A percentile compares a stretch with the other conserved stretches of the same genome.
phyloP scores from a whole-genome alignment of 2,797 vertebrate genomes.

The Scarus forsteni region DNA sequence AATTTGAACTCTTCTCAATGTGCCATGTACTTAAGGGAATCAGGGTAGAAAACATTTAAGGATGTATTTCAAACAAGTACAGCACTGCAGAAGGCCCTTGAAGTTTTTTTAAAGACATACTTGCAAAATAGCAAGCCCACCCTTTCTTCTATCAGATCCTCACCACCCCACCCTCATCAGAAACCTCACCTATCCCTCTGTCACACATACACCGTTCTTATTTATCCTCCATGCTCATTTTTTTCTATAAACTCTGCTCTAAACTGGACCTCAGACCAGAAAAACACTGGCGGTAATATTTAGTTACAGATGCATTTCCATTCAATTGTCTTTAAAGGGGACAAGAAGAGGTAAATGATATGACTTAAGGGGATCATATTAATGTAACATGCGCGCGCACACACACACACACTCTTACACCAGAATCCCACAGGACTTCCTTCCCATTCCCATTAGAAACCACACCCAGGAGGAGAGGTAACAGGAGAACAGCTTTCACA shows the following conservation, averaged over 20 bases:
- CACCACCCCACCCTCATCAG: constrained; percentile 18
- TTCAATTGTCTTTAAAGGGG: constrained; percentile 83
- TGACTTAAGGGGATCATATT: constrained; percentile 84
- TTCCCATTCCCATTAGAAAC: constrained; percentile 82
- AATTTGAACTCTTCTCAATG: too few species aligned
- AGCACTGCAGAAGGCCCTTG: neutral
- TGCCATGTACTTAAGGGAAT: too few species aligned
- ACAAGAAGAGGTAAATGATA: constrained; percentile 82
- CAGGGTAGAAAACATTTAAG: too few species aligned
- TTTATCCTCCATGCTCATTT: constrained; percentile 26
- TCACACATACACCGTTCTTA: constrained; percentile 29
- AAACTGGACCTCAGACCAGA: constrained; percentile 72
- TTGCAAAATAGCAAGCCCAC: neutral
- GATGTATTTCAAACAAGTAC: too few species aligned
- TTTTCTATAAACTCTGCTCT: constrained; percentile 35
- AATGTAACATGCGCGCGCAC: constrained; percentile 68
- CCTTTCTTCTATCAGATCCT: constrained; percentile 33
- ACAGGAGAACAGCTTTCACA: constrained; percentile 83
- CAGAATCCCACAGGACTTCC: constrained; percentile 84
- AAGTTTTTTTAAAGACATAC: constrained; percentile 5
- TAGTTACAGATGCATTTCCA: constrained; percentile 84
- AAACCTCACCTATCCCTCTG: constrained; percentile 5
- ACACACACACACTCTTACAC: constrained; percentile 26
- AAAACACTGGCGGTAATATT: constrained; percentile 75
- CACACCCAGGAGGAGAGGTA: constrained; percentile 84